Conservation (phyloP, 2,797 vertebrate genomes). For the Gephyroberyx darwinii region DNA sequence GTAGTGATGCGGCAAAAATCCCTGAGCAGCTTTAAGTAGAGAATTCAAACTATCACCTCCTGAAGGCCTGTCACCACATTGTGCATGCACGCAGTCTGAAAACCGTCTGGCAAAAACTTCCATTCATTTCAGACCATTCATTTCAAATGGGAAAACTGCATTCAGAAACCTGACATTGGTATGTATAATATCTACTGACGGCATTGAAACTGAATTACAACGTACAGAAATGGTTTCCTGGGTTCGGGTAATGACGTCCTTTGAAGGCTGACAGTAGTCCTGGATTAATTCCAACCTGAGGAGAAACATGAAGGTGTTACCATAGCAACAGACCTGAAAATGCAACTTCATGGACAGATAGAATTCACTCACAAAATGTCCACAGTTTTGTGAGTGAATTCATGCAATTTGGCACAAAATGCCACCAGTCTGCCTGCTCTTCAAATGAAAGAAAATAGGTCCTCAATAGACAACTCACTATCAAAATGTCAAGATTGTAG, state of each 20-base stretch:
- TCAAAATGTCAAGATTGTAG: slow-evolving; percentile 95
- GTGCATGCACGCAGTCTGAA: no score
- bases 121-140: no score
- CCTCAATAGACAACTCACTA: slow-evolving; percentile 84
- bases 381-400: neutral
- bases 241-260: slow-evolving; percentile 98
- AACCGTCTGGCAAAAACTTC: no score
- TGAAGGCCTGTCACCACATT: no score
- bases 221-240: slow-evolving; percentile 99
- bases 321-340: slow-evolving; percentile 46
- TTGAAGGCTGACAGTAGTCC: slow-evolving; percentile 97
- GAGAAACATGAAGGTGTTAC: slow-evolving; percentile 62
- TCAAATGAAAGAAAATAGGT: neutral
- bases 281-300: slow-evolving; percentile 97
- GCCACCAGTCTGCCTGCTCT: neutral
- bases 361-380: no score
- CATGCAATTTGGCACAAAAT: neutral
- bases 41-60: no score
- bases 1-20: no score
- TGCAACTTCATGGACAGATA: neutral
- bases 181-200: slow-evolving; percentile 9
- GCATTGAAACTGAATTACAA: slow-evolving; percentile 56
- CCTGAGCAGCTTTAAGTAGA: no score
- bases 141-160: neutral
- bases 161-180: neutral